Evolutionary conservation across 2,888 invertebrate species (phyloP).

Genomic region (Aspidiotus destructor): DNA sequence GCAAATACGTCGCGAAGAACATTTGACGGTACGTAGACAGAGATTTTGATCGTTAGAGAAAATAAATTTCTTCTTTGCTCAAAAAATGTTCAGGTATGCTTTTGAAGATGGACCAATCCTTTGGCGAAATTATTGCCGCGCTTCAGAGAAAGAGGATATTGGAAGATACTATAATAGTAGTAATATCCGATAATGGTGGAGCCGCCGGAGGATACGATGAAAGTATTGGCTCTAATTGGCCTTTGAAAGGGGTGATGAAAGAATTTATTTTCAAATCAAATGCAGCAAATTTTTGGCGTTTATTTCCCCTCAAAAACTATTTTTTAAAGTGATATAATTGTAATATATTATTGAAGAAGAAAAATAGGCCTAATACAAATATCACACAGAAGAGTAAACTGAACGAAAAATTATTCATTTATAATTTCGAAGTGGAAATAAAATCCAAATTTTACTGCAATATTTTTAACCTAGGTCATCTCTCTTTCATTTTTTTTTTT

Average conservation of each 20-base stretch:
- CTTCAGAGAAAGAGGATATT: slow-evolving; percentile 58
- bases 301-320: no score
- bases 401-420: no score
- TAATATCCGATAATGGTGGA: slow-evolving; percentile 87
- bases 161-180: slow-evolving; percentile 71
- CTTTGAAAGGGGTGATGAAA: slow-evolving; percentile 56
- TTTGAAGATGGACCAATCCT: slow-evolving; percentile 76
- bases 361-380: no score
- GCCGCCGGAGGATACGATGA: slow-evolving; percentile 72
- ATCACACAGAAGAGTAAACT: no score
- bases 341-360: no score
- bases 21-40: slow-evolving; percentile 58
- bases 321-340: no score
- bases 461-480: no score
- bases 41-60: not conserved
- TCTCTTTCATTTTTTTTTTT: no score
- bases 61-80: not conserved
- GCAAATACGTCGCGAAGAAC: slow-evolving; percentile 57
- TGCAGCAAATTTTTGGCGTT: no score
- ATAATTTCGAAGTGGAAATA: no score
- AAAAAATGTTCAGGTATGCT: slow-evolving; percentile 55
- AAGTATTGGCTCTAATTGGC: slow-evolving; percentile 78
- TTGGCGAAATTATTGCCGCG: slow-evolving; percentile 66
- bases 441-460: no score
- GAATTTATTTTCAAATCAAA: not conserved